Evolutionary conservation across 2,113 vertebrate genomes (phyloP), one percentile per base, ranked within the genome.

Genomic region (Melierax canorus): DNA sequence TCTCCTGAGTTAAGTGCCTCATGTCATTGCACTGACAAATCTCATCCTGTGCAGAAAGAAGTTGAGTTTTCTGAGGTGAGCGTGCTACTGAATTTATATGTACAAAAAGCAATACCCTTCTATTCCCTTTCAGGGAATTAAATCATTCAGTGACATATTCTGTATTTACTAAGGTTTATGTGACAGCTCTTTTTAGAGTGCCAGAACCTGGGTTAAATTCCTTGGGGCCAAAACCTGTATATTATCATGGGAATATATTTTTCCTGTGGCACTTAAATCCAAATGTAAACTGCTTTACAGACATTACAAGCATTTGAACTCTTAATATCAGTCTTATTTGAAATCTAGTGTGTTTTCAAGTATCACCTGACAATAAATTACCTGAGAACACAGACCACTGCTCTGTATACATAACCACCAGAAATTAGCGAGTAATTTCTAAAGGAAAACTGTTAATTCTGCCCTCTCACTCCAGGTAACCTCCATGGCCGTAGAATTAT

Each of bases 11-110:
- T 85, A 96, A 93, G 53, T 81, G 75, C 17, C 27, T 93, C 39
- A 43, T 77, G 71, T 50, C 87, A 64, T 22, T 62, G 48, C 12
- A 38, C 36, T 95, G 81, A 91, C 91, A 95, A 96, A 93, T 94
- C 67, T 96, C 75, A 93, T 69, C 41, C 48, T 81, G 50, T 74
- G 73, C 20, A 84, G 41, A 86, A 86, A 91, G 38, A 89, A 69
- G 51, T 16, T 77, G 46, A 43, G 59, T 92, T 91, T 93, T 81
- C 68, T 78, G 72, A 96, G 68, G 43, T 55, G 53, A 90, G 5
- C 0, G 0, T 73, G 59, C 3, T 64, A 36, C 41, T 92, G 88
- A 90, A 86, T 86, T 86, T 80, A 55, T 75, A 63, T 43, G 6
- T n/a, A 50, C 59, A 55, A 92, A 92, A 93, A 90, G 12, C 30